Conservation (phyloP, 2,888 invertebrate genomes). For the Cremastinae sp. region DNA sequence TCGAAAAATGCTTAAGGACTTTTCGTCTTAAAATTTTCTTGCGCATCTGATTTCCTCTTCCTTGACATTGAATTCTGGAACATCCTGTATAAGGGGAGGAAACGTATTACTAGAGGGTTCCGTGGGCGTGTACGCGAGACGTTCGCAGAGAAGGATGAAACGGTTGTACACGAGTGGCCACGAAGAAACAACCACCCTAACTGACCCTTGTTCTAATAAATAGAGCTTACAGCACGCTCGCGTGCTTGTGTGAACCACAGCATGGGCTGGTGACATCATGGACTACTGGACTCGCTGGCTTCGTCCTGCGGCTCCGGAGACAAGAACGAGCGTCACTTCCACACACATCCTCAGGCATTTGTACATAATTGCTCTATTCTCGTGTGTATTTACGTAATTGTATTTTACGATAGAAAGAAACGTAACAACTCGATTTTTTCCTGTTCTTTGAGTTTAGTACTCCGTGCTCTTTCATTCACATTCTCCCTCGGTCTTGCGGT, state of each 20-base stretch:
- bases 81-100: too few relatives aligned
- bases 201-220: constrained; percentile 35
- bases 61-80: too few relatives aligned
- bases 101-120: too few relatives aligned
- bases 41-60: too few relatives aligned
- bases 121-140: too few relatives aligned
- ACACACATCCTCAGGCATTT: constrained; percentile 44
- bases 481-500: constrained; percentile 36
- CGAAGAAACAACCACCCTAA: constrained; percentile 51
- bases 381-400: constrained; percentile 32
- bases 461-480: neutral
- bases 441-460: constrained; percentile 29
- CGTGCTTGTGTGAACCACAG: constrained; percentile 26
- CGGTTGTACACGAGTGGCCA: constrained; percentile 36
- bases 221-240: constrained; percentile 26
- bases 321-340: constrained; percentile 38
- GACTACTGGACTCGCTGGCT: constrained; percentile 26
- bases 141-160: constrained; percentile 45
- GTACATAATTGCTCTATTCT: constrained; percentile 36
- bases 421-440: neutral
- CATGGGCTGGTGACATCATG: constrained; percentile 35
- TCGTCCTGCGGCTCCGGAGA: constrained; percentile 40
- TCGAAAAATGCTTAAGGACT: too few relatives aligned
- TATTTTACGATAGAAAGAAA: constrained; percentile 15
- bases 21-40: too few relatives aligned